Evolutionary conservation across 2,797 vertebrate species (phyloP), one percentile per base, ranked within the genome.

Genomic region (Pseudochaenichthys georgianus): DNA sequence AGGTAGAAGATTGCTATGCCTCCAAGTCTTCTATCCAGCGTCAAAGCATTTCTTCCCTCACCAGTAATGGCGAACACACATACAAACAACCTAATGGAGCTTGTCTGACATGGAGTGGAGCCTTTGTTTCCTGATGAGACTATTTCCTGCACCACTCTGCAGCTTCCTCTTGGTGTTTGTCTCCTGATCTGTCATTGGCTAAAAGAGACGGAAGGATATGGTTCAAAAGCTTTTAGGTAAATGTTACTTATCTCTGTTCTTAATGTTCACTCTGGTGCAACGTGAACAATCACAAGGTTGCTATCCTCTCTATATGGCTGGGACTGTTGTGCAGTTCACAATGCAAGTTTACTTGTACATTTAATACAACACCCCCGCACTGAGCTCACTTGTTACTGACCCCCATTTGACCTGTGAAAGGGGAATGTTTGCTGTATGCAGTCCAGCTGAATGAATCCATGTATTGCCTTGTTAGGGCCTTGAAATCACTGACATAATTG

Each of bases 401-500:
- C 88, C 86, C 48, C 47, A 59, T 87, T 78, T 87, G 88, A 91
- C 81, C 78, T 77, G n/a, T 53, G 62, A 65, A 81, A 80, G 62
- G 57, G 82, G 61, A 78, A 85, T 71, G 71, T 81, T 85, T 82
- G 83, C 84, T 61, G 77, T 70, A 76, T 42, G 77, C 9, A 77
- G 82, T 78, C 78, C 74, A 55, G 77, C 72, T 73, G 81, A 88
- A 90, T 87, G 78, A 89, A 93, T 93, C 83, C 78, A 90, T 91
- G 88, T 87, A 89, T 86, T 52, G 64, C 83, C 46, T 19, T 74
- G 83, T 89, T 85, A 83, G 73, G 63, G 81, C 76, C 78, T 81
- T 86, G 79, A 87, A 86, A 92, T 86, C 81, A 71, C 80, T 53
- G 90, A 89, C 88, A 87, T 89, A 84, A 92, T 86, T 82, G 84